A percentile compares a stretch with the other conserved stretches of the same genome.
Conservation (phyloP, 2,888 invertebrate genomes). For the Aspidiotus rigidus region DNA sequence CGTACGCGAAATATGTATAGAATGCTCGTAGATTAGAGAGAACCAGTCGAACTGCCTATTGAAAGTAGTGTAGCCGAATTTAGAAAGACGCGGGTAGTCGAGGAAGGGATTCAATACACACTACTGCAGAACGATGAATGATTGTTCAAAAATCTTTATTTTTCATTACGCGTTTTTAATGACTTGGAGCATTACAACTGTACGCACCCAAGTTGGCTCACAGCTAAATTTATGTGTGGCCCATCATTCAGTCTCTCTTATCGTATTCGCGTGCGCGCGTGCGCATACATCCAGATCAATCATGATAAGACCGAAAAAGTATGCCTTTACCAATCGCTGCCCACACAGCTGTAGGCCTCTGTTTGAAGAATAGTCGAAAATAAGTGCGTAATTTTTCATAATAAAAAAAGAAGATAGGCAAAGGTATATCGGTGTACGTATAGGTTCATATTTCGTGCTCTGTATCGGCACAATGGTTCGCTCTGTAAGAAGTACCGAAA, state of each 20-base stretch:
- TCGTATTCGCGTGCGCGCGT: neutral
- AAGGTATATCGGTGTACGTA: too few species aligned
- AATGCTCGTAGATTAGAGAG: neutral
- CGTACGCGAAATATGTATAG: neutral
- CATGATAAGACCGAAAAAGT: conserved; percentile 2
- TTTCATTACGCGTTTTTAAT: conserved; percentile 30
- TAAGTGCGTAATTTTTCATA: conserved; percentile 27
- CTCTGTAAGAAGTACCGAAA: too few species aligned
- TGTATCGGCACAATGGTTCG: neutral
- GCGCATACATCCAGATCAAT: neutral
- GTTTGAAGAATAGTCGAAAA: conserved; percentile 24
- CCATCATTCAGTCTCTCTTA: neutral
- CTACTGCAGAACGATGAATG: conserved; percentile 14
- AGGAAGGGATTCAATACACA: neutral
- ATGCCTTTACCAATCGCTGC: conserved; percentile 15
- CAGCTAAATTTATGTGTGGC: conserved; percentile 32
- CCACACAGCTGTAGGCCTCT: conserved; percentile 24
- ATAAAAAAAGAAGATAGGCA: conserved; percentile 10
- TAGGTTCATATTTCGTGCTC: neutral
- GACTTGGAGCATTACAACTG: neutral
- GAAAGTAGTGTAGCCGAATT: neutral
- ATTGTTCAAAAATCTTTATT: conserved; percentile 20
- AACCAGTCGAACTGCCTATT: neutral
- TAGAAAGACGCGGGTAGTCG: neutral
- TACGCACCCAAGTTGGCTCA: conserved; percentile 26